These are phyloP conservation scores for Oxyruncus cristatus DNA, from an alignment of 2,113 vertebrate species.

Conservation along the genomic window DNA sequence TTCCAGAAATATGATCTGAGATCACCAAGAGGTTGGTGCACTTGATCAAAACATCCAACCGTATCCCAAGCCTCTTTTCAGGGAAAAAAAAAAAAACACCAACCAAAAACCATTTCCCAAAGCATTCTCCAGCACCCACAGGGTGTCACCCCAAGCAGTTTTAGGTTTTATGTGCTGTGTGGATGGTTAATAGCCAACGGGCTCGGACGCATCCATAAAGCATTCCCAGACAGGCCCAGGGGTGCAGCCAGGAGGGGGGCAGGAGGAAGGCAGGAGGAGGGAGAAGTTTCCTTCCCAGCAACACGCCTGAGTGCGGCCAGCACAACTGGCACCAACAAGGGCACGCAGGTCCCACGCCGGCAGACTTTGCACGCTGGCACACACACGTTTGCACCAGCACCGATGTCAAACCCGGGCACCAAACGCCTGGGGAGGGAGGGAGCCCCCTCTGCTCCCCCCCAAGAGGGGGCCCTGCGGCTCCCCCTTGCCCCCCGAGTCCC, in stretches of 20 bases:
- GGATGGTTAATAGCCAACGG: background rate
- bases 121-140: background rate
- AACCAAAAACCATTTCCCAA: background rate
- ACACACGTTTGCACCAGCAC: background rate
- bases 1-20: background rate
- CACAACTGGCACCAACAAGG: background rate
- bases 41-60: background rate
- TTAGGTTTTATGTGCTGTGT: background rate
- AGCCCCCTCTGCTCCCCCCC: too few relatives aligned
- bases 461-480: background rate
- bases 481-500: background rate
- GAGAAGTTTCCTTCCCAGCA: background rate
- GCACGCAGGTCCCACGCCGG: background rate
- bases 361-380: background rate
- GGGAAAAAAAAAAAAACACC: too few relatives aligned
- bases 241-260: background rate
- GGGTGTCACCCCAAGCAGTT: rapidly evolving
- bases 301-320: background rate
- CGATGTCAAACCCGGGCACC: background rate
- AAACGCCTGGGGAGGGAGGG: background rate
- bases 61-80: background rate
- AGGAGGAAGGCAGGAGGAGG: background rate
- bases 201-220: rapidly evolving
- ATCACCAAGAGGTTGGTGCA: background rate
- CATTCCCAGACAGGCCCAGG: rapidly evolving